Percentiles rank a stretch among this genome's conserved stretches.
These are phyloP conservation scores for Eumeta japonica DNA, from an alignment of 1,140 invertebrate genomes.

Conservation along the genomic window DNA sequence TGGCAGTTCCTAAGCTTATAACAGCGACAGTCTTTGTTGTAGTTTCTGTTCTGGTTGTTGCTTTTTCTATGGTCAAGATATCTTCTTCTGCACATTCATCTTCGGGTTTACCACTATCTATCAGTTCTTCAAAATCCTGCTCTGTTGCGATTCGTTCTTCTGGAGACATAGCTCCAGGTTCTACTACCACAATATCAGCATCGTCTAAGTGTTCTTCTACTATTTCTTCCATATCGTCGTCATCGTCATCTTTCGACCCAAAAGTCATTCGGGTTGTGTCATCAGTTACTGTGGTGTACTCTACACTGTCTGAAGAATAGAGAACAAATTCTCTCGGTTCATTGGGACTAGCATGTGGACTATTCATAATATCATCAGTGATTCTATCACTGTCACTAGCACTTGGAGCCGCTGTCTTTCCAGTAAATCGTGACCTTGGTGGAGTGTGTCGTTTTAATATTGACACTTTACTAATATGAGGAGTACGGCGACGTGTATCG, in stretches of 20 bases:
- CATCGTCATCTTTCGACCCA: constrained; percentile 24
- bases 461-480: constrained; percentile 59
- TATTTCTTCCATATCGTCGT: constrained; percentile 50
- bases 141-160: constrained; percentile 64
- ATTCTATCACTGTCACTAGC: constrained; percentile 57
- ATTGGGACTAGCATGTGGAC: constrained; percentile 51
- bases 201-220: constrained; percentile 56
- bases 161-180: constrained; percentile 60
- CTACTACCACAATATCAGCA: constrained; percentile 64
- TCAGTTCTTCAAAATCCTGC: constrained; percentile 63
- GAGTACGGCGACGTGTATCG: constrained; percentile 48
- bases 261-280: constrained; percentile 57
- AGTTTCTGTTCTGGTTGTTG: constrained; percentile 41
- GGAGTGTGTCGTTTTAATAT: constrained; percentile 57
- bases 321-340: constrained; percentile 64
- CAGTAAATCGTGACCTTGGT: constrained; percentile 52
- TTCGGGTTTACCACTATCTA: constrained; percentile 58
- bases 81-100: constrained; percentile 43
- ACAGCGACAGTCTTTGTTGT: constrained; percentile 55
- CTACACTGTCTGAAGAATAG: constrained; percentile 62
- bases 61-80: constrained; percentile 24
- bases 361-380: constrained; percentile 56
- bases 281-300: constrained; percentile 60
- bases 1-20: constrained; percentile 47
- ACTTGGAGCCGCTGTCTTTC: constrained; percentile 50